These are phyloP conservation scores for Crambe crambe DNA, from an alignment of 37 sponge, comb jelly and placozoan species.

Conservation along the genomic window DNA sequence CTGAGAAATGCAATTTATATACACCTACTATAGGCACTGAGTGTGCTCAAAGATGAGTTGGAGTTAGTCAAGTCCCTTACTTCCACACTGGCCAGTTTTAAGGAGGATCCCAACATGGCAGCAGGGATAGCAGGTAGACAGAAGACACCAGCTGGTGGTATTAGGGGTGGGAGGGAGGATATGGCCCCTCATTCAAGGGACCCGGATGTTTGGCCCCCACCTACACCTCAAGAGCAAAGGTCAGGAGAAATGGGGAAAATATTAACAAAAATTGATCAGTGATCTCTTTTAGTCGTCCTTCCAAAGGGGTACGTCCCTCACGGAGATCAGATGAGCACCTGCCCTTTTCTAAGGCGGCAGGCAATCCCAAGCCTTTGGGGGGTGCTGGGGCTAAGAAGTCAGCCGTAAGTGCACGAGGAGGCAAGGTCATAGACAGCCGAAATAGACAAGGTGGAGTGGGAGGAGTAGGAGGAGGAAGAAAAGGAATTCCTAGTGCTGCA, in stretches of 20 bases:
- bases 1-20: background rate
- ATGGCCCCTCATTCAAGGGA: slow-evolving; percentile 18
- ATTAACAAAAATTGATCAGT: no score
- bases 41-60: slow-evolving; percentile 75
- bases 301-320: slow-evolving; percentile 26
- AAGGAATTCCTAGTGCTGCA: background rate
- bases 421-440: slow-evolving; percentile 57
- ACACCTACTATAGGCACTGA: slow-evolving; percentile 47
- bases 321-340: slow-evolving; percentile 19
- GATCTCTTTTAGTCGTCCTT: slow-evolving; percentile 15
- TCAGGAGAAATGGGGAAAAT: slow-evolving; percentile 13
- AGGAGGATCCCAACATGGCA: slow-evolving; percentile 54
- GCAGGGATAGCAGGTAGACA: background rate
- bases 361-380: background rate
- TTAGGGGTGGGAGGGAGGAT: background rate
- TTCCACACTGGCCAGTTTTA: slow-evolving; percentile 81
- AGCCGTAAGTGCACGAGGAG: background rate
- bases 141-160: background rate
- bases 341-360: background rate
- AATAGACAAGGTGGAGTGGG: slow-evolving; percentile 7
- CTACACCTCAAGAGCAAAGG: slow-evolving; percentile 78
- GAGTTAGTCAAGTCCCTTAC: slow-evolving; percentile 79
- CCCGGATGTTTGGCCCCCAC: slow-evolving; percentile 91
- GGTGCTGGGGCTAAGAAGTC: slow-evolving; percentile 11
- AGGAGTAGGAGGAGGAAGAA: background rate